These are phyloP conservation scores for Chalcis sispes DNA, from an alignment of 2,888 invertebrate genomes.

Conservation along the genomic window DNA sequence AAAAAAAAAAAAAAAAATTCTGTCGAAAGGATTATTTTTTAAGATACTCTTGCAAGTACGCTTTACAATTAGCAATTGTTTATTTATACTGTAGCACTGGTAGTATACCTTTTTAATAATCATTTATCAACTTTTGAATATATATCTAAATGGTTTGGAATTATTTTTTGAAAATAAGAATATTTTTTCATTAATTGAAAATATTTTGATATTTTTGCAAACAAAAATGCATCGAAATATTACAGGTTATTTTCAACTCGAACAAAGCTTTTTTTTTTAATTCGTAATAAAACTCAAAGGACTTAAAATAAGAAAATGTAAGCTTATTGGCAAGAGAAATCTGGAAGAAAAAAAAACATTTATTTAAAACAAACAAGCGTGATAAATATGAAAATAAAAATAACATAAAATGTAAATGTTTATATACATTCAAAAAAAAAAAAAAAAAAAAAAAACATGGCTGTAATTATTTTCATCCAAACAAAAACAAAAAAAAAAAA, in stretches of 20 bases:
- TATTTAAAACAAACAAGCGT: neutral
- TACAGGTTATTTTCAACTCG: too few species aligned
- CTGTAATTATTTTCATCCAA: neutral
- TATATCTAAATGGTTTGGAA: neutral
- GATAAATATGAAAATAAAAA: neutral
- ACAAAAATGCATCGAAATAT: too few species aligned
- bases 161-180: too few species aligned
- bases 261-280: too few species aligned
- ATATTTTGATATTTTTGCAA: too few species aligned
- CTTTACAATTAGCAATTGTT: conserved; percentile 17
- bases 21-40: conserved; percentile 54
- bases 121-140: too few species aligned
- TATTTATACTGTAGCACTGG: neutral
- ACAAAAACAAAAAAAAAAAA: conserved; percentile 2
- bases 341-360: neutral
- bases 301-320: too few species aligned
- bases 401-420: neutral
- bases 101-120: too few species aligned
- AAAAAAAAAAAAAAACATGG: neutral
- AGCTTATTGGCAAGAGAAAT: conserved; percentile 24
- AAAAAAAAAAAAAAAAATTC: conserved; percentile 26
- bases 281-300: too few species aligned
- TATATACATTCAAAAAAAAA: neutral
- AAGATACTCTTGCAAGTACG: conserved; percentile 40
- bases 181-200: neutral